These are phyloP conservation scores for Parazoanthus darwini DNA, from an alignment of 92 coral and sea anemone genomes.

Conservation along the genomic window DNA sequence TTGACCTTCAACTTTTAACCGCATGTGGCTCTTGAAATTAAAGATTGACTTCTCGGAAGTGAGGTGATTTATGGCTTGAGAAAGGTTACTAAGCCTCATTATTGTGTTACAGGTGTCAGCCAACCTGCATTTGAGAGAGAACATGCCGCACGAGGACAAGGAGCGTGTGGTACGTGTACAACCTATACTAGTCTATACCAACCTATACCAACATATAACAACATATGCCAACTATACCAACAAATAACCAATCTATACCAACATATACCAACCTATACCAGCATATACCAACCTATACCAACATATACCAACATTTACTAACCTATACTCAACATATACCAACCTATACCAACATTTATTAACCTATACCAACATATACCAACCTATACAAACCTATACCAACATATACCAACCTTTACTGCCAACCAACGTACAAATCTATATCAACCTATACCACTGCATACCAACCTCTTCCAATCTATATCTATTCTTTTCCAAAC, in stretches of 20 bases:
- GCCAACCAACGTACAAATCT: neutral
- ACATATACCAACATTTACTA: neutral
- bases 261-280: neutral
- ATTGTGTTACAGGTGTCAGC: constrained; percentile 87
- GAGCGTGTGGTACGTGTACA: constrained; percentile 73
- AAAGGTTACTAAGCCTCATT: neutral
- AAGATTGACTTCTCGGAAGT: no score
- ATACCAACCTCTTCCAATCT: neutral
- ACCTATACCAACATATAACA: neutral
- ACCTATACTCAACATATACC: neutral
- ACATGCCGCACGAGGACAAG: constrained; percentile 79
- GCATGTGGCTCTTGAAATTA: no score
- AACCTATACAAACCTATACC: neutral
- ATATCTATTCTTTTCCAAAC: neutral
- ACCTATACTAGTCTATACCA: neutral
- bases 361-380: neutral
- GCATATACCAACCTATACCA: neutral
- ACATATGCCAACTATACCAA: neutral
- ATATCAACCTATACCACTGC: neutral
- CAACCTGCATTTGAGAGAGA: constrained; percentile 84
- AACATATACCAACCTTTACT: no score
- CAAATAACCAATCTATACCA: neutral
- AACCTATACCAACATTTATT: neutral
- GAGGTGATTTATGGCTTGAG: no score
- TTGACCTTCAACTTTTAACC: no score